These are phyloP conservation scores for Electrophaes corylata DNA, from an alignment of 2,888 invertebrate genomes.

Conservation along the genomic window DNA sequence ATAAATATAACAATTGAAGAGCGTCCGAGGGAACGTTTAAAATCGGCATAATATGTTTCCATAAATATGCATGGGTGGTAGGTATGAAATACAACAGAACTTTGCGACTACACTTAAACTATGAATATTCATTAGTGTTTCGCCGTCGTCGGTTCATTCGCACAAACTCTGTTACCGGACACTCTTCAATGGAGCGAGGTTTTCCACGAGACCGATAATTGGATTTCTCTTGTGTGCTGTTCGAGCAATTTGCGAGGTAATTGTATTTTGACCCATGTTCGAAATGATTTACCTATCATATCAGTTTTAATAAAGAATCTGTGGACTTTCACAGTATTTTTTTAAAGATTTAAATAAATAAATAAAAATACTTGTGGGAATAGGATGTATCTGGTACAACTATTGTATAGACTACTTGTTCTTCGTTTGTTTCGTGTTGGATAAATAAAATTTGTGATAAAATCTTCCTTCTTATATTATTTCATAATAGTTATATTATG, in stretches of 20 bases:
- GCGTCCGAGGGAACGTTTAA: slow-evolving; percentile 1
- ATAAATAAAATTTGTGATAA: no score
- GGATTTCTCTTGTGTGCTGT: slow-evolving; percentile 39
- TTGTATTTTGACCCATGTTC: slow-evolving; percentile 33
- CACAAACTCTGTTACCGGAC: slow-evolving; percentile 53
- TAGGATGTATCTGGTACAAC: no score
- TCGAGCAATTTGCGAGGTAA: slow-evolving; percentile 37
- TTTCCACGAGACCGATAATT: slow-evolving; percentile 46
- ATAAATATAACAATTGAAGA: not conserved
- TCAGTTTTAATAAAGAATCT: not conserved
- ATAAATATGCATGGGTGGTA: slow-evolving; percentile 1
- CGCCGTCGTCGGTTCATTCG: slow-evolving; percentile 41
- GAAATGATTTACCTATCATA: slow-evolving; percentile 11
- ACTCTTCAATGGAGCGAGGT: slow-evolving; percentile 48
- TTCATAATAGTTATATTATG: no score
- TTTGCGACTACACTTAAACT: slow-evolving; percentile 38
- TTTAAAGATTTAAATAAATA: no score
- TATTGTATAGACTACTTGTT: no score
- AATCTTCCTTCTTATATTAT: no score
- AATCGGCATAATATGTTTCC: slow-evolving; percentile 7
- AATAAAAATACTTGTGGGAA: no score
- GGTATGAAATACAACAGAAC: slow-evolving; percentile 29
- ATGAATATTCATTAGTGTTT: slow-evolving; percentile 55
- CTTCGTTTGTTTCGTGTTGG: no score
- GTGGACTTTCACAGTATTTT: not conserved